Percentiles rank a stretch among this genome's conserved stretches.
Evolutionary conservation across 2,888 invertebrate genomes (phyloP).

Genomic region (Perdita meconis): DNA sequence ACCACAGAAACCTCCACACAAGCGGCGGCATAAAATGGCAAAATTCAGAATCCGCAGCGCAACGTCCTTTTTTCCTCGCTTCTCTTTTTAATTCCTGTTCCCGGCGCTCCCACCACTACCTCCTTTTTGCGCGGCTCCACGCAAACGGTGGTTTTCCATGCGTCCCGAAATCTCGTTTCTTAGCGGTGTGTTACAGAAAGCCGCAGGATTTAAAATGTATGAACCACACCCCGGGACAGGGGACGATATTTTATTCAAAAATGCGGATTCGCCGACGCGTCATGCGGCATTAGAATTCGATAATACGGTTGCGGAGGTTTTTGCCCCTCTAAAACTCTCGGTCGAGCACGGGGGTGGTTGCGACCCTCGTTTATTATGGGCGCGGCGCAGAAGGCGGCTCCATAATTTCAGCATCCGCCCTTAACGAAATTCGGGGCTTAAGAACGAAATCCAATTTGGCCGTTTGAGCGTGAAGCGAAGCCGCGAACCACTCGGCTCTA

Average conservation of each 20-base stretch:
- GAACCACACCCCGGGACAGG: slow-evolving; percentile 40
- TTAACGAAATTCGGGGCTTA: slow-evolving; percentile 60
- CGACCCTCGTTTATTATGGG: slow-evolving; percentile 47
- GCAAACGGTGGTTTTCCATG: slow-evolving; percentile 25
- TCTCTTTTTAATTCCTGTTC: slow-evolving; percentile 16
- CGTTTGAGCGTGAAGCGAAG: slow-evolving; percentile 41
- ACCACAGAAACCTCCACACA: not conserved
- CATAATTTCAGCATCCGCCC: slow-evolving; percentile 44
- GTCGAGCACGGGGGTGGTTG: not conserved
- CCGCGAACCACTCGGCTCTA: slow-evolving; percentile 44
- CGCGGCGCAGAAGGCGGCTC: slow-evolving; percentile 21
- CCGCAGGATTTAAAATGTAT: slow-evolving; percentile 62
- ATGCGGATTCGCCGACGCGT: slow-evolving; percentile 36
- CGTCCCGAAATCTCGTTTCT: slow-evolving; percentile 49
- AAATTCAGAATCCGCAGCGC: slow-evolving; percentile 23
- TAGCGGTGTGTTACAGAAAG: slow-evolving; percentile 40
- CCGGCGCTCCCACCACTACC: too few species aligned
- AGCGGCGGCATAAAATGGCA: slow-evolving; percentile 17
- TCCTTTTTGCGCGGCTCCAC: slow-evolving; percentile 9
- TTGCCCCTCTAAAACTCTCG: slow-evolving; percentile 29
- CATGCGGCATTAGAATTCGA: slow-evolving; percentile 61
- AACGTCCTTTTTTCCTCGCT: not conserved
- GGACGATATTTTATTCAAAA: slow-evolving; percentile 69
- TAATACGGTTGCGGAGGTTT: slow-evolving; percentile 51
- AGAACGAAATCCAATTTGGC: slow-evolving; percentile 61